Percentiles rank a stretch among this genome's conserved stretches.
These are phyloP conservation scores for Tiaroga cobitis DNA, from an alignment of 2,797 vertebrate genomes.

Conservation along the genomic window DNA sequence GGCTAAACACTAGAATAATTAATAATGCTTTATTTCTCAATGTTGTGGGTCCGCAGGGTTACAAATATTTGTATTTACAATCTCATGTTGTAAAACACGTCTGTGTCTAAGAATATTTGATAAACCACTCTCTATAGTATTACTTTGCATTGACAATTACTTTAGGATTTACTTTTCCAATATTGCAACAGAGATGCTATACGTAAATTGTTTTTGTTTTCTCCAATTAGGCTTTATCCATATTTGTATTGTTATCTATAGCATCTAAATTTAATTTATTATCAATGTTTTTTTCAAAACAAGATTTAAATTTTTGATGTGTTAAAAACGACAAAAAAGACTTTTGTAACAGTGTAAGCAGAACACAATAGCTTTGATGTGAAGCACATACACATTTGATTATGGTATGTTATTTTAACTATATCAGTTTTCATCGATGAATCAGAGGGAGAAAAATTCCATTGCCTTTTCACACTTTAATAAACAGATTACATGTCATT, in stretches of 20 bases:
- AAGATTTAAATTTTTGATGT: not conserved
- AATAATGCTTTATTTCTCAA: not conserved
- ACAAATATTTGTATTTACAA: conserved; percentile 8
- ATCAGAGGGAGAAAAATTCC: not conserved
- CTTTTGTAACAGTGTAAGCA: not conserved
- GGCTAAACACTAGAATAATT: not conserved
- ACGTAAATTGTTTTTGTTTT: not conserved
- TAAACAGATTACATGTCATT: not conserved
- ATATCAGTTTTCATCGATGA: not conserved
- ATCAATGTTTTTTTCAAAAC: not conserved
- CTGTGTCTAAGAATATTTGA: not conserved
- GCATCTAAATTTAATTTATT: not conserved
- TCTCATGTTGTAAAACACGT: not conserved
- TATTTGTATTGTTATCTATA: not conserved
- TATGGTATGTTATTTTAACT: not conserved
- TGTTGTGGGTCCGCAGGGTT: not conserved
- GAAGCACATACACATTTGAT: conserved; percentile 12
- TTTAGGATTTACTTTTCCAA: not conserved
- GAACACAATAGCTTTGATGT: not conserved
- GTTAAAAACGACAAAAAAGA: not conserved
- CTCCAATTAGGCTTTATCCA: not conserved
- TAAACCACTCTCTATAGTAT: not conserved
- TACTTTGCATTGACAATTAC: not conserved
- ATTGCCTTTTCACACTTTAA: not conserved
- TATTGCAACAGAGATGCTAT: not conserved